Evolutionary conservation across 2,888 invertebrate genomes (phyloP), one percentile per base, ranked within the genome.

Genomic region (Nomada flava): DNA sequence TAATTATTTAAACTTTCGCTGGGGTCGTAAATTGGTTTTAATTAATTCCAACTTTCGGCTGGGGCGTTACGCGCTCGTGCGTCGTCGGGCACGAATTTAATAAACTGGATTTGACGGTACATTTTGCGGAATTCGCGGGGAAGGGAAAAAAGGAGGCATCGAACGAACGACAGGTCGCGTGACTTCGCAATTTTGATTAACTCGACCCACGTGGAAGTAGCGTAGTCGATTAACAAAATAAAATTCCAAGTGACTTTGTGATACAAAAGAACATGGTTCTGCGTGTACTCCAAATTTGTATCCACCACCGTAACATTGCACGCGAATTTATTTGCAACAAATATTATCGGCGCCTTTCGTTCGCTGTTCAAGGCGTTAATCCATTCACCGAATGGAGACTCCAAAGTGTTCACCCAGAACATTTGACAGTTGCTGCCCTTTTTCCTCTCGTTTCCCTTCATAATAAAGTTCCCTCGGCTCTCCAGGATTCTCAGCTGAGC

Each of bases 1-100:
- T 70, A 85, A 85, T 85, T 81, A 81, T 85, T 81, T 76, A 55
- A 85, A 85, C 78, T 84, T 84, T 84, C n/a, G 52, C 18, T 71
- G 36, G 67, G 70, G 71, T 36, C 42, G 53, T 55, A 63, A 83
- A 68, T 82, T 67, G 82, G 52, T 76, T 84, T 85, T 85, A 84
- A 84, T 85, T 85, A 79, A 82, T 75, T 72, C 69, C 20, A 82
- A 85, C 77, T 85, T 82, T 79, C 26, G 52, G 42, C 76, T 0
- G 55, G 36, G 18, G 5, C 15, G 50, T 65, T 29, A 68, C 79
- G 79, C 47, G 73, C 42, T 72, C 52, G 64, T 57, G 82, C 75
- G 23, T 69, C 84, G 72, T n/a, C 47, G 77, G 42, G 75, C 77
- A 50, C 55, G 69, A 65, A 77, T 77, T 84, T 84, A 83, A 84